phyloP scores from a whole-genome alignment of 2,797 vertebrate species.

The Acipenser ruthenus region DNA sequence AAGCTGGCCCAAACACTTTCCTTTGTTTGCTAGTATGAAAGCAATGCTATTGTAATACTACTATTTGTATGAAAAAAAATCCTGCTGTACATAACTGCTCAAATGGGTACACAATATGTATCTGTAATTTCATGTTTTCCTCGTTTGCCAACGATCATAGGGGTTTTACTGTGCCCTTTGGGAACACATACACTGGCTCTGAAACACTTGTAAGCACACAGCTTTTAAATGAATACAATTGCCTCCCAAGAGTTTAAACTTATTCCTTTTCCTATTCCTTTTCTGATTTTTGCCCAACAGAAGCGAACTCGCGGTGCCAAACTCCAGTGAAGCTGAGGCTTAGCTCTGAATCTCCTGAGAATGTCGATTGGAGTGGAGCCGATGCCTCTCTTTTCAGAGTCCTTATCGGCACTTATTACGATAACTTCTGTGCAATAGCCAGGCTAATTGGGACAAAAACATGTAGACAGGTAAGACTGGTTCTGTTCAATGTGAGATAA shows the following conservation, averaged over 20 bases:
- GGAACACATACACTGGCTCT: too few species aligned
- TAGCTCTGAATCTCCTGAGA: constrained; percentile 70
- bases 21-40: too few species aligned
- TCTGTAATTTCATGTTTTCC: not conserved
- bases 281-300: constrained; percentile 41
- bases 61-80: not conserved
- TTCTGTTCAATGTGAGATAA: too few species aligned
- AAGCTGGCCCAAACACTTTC: too few species aligned
- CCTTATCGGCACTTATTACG: constrained; percentile 94
- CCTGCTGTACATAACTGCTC: too few species aligned
- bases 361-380: constrained; percentile 90
- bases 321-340: constrained; percentile 95
- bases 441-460: constrained; percentile 90
- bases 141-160: too few species aligned
- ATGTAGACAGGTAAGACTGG: constrained; percentile 79
- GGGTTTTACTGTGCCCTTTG: too few species aligned
- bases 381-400: constrained; percentile 95
- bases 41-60: too few species aligned
- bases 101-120: not conserved
- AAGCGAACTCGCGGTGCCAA: constrained; percentile 92
- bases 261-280: too few species aligned
- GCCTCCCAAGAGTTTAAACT: too few species aligned
- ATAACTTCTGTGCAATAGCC: constrained; percentile 96
- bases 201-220: too few species aligned
- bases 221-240: too few species aligned